These are phyloP conservation scores for Megalops atlanticus DNA, from an alignment of 2,113 vertebrate species.

Conservation along the genomic window DNA sequence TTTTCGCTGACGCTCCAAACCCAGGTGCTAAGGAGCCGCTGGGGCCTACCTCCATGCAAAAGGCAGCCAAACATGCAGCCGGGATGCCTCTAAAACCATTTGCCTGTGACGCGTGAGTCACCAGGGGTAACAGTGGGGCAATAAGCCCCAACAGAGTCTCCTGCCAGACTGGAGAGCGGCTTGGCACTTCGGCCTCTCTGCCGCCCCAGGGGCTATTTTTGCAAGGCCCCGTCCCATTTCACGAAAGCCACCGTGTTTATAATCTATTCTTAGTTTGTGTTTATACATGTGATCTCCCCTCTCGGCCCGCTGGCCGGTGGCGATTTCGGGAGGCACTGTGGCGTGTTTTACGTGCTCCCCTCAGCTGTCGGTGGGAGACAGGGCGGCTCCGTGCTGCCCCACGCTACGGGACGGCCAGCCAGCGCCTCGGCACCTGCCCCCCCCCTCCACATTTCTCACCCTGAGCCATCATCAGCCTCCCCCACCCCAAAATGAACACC, in stretches of 20 bases:
- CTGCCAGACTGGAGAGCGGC: conserved; percentile 18
- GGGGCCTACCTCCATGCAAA: not conserved
- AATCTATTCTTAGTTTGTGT: conserved; percentile 50
- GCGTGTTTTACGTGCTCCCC: conserved; percentile 8
- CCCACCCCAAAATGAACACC: too few relatives aligned
- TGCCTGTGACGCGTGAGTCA: conserved; percentile 21
- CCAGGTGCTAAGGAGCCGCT: not conserved
- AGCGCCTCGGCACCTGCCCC: too few relatives aligned
- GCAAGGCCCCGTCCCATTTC: conserved; percentile 18
- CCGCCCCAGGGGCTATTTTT: conserved; percentile 28
- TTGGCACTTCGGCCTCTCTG: conserved; percentile 14
- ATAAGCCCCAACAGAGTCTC: not conserved
- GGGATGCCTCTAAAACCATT: conserved; percentile 12
- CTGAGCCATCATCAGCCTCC: too few relatives aligned
- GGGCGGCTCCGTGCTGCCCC: conserved; percentile 26
- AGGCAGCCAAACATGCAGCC: not conserved
- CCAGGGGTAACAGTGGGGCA: conserved; percentile 11
- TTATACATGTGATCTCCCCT: conserved; percentile 36
- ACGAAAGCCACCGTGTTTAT: conserved; percentile 41
- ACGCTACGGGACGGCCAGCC: not conserved
- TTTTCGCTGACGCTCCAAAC: not conserved
- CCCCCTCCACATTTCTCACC: too few relatives aligned
- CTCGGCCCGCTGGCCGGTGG: not conserved
- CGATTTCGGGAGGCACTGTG: not conserved
- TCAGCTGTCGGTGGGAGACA: conserved; percentile 45